phyloP scores from a whole-genome alignment of 2,888 invertebrate species.

The Melanotus villosus region DNA sequence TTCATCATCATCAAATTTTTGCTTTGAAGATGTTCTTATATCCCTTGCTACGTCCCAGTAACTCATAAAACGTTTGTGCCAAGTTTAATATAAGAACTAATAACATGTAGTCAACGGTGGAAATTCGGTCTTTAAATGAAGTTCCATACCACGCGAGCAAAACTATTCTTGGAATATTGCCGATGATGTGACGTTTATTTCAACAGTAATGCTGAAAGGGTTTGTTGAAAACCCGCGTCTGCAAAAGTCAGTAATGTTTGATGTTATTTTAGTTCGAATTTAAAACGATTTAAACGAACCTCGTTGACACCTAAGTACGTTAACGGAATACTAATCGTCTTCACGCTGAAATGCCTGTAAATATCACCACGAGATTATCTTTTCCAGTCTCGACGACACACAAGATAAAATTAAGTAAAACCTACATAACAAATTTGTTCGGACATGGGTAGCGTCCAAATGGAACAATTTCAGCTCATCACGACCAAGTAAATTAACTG shows the following conservation, averaged over 20 bases:
- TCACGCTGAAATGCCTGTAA: constrained; percentile 38
- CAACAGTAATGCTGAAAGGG: constrained; percentile 7
- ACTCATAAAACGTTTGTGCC: background rate
- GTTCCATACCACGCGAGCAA: background rate
- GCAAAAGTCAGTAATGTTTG: constrained; percentile 14
- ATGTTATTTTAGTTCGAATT: constrained; percentile 19
- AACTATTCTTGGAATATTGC: background rate
- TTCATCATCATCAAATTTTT: background rate
- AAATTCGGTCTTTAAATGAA: constrained; percentile 7
- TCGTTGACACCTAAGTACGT: constrained; percentile 40
- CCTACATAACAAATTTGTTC: constrained; percentile 4
- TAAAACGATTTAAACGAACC: constrained; percentile 40
- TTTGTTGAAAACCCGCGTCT: constrained; percentile 9
- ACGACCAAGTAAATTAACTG: constrained; percentile 16
- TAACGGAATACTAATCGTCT: constrained; percentile 46
- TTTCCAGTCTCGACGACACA: constrained; percentile 36
- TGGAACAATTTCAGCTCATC: background rate
- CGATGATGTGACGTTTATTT: constrained; percentile 18
- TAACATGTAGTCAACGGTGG: constrained; percentile 3
- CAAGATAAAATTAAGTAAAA: constrained; percentile 38
- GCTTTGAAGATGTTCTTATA: background rate
- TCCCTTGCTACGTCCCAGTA: background rate
- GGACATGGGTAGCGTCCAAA: background rate
- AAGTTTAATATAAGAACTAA: constrained; percentile 9
- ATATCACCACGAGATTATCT: constrained; percentile 45